These are phyloP conservation scores for Dendroctonus ponderosae DNA, from an alignment of 1,140 invertebrate species.

Conservation along the genomic window DNA sequence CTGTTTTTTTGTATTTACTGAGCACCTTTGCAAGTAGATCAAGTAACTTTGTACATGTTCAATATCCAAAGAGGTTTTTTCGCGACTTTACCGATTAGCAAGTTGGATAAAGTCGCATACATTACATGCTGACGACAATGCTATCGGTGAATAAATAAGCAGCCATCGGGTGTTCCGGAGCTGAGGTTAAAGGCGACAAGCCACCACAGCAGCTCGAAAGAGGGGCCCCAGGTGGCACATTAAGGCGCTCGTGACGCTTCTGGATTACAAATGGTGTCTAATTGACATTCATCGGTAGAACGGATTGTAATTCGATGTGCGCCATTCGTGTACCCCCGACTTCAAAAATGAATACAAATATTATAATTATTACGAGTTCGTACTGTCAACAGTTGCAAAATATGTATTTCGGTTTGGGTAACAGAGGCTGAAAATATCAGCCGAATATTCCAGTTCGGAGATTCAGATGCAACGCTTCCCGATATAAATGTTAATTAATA, in stretches of 20 bases:
- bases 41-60: no score
- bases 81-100: no score
- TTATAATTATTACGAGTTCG: neutral
- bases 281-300: slow-evolving; percentile 12
- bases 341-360: slow-evolving; percentile 3
- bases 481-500: no score
- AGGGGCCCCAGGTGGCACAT: slow-evolving; percentile 12
- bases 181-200: slow-evolving; percentile 10
- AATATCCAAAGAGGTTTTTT: no score
- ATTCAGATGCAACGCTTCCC: no score
- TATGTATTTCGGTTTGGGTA: no score
- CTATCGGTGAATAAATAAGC: slow-evolving; percentile 14
- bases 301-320: slow-evolving; percentile 11
- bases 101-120: neutral
- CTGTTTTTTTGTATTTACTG: no score
- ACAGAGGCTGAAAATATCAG: no score
- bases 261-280: slow-evolving; percentile 12
- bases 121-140: slow-evolving; percentile 1
- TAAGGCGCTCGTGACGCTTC: slow-evolving; percentile 5
- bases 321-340: neutral
- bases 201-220: slow-evolving; percentile 11
- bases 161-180: slow-evolving; percentile 7
- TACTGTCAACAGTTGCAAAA: no score
- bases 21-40: no score
- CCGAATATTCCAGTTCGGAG: no score